A percentile compares a stretch with the other conserved stretches of the same genome.
These are phyloP conservation scores for Lordiphosa collinella DNA, from an alignment of 1,140 invertebrate genomes.

Conservation along the genomic window DNA sequence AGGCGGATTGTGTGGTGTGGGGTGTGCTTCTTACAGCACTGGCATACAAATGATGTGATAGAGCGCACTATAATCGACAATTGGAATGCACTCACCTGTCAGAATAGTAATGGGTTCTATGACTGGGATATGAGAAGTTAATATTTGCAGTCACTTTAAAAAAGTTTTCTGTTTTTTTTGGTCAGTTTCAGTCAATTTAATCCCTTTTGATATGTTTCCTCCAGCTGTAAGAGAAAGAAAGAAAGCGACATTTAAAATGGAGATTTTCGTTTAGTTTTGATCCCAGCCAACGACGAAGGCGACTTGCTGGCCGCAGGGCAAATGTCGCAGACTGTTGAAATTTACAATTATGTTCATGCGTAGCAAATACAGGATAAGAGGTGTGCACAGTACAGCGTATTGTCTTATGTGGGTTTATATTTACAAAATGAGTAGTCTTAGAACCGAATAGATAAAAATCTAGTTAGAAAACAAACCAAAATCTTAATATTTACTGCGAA, in stretches of 20 bases:
- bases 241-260: not conserved
- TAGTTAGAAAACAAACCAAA: no score
- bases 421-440: no score
- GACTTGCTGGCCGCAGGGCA: not conserved
- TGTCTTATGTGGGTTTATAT: no score
- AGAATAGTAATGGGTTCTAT: not conserved
- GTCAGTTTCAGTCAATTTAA: slow-evolving; percentile 15
- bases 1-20: not conserved
- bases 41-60: slow-evolving; percentile 45
- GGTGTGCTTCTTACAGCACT: slow-evolving; percentile 7
- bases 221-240: slow-evolving; percentile 8
- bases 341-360: not conserved
- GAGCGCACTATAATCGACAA: slow-evolving; percentile 32
- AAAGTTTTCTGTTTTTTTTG: not conserved
- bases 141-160: not conserved
- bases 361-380: not conserved
- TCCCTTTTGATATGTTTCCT: slow-evolving; percentile 19
- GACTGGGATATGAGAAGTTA: slow-evolving; percentile 1
- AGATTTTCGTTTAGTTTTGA: not conserved
- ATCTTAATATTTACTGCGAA: no score
- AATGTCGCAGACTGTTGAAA: not conserved
- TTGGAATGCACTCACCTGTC: slow-evolving; percentile 21
- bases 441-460: no score
- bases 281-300: no score
- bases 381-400: no score